Conservation (phyloP, 2,797 vertebrate genomes). For the Selene dorsalis region DNA sequence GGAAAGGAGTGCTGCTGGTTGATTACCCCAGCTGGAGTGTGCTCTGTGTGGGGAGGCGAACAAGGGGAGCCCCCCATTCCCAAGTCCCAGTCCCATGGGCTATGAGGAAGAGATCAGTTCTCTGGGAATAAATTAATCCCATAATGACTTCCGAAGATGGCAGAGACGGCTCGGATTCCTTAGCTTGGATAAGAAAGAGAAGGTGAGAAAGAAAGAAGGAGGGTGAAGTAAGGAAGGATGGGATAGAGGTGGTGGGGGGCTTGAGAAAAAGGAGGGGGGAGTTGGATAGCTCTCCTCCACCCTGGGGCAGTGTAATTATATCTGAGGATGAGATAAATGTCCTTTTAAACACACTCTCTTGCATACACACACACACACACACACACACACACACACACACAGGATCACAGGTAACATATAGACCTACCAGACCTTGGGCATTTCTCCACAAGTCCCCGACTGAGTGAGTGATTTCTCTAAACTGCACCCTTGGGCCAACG, state of each 20-base stretch:
- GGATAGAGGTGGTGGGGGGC: not conserved
- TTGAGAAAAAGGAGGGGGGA: slow-evolving; percentile 41
- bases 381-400: slow-evolving; percentile 27
- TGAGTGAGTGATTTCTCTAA: slow-evolving; percentile 79
- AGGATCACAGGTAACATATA: slow-evolving; percentile 67
- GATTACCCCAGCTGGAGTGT: slow-evolving; percentile 58
- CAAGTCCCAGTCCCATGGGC: slow-evolving; percentile 11
- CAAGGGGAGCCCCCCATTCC: slow-evolving; percentile 33
- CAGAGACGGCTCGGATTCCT: slow-evolving; percentile 65
- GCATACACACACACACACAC: slow-evolving; percentile 24
- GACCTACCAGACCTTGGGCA: slow-evolving; percentile 69
- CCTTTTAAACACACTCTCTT: slow-evolving; percentile 70
- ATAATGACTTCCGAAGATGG: slow-evolving; percentile 76
- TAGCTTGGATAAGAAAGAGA: slow-evolving; percentile 44
- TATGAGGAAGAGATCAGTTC: slow-evolving; percentile 60
- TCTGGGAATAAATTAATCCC: slow-evolving; percentile 78
- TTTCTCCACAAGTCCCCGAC: slow-evolving; percentile 72
- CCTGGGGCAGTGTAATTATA: slow-evolving; percentile 78
- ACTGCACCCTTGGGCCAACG: slow-evolving; percentile 75
- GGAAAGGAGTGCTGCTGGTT: slow-evolving; percentile 43
- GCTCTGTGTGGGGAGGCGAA: slow-evolving; percentile 37
- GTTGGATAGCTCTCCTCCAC: slow-evolving; percentile 60
- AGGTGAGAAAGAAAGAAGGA: slow-evolving; percentile 38
- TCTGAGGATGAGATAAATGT: slow-evolving; percentile 79
- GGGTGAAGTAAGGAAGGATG: slow-evolving; percentile 30